Conservation (phyloP, 2,113 vertebrate genomes). For the Esox niger region DNA sequence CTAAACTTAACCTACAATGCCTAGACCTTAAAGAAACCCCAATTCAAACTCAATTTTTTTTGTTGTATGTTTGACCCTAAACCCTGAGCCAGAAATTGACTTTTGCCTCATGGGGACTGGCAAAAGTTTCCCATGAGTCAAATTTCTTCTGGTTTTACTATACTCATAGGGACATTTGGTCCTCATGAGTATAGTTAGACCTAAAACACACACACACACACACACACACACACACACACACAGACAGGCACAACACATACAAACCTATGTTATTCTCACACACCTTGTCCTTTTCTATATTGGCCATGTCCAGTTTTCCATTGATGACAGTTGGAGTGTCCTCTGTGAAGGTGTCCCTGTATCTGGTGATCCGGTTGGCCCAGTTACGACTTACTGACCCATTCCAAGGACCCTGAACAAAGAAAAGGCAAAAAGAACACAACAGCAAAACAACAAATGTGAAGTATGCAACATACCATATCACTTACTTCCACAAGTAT, state of each 20-base stretch:
- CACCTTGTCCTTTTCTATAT: constrained; percentile 77
- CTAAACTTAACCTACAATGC: too few species aligned
- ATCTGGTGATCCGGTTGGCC: constrained; percentile 80
- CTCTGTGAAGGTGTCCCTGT: constrained; percentile 74
- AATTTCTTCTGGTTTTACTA: too few species aligned
- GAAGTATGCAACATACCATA: not conserved
- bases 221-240: not conserved
- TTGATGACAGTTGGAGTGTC: constrained; percentile 76
- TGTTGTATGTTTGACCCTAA: too few species aligned
- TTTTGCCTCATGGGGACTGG: too few species aligned
- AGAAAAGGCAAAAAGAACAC: constrained; percentile 3
- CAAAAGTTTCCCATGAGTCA: too few species aligned
- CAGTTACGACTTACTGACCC: constrained; percentile 81
- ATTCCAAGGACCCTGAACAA: constrained; percentile 78
- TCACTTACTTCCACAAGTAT: not conserved
- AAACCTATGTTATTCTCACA: constrained; percentile 14
- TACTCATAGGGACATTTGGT: too few species aligned
- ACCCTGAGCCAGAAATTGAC: too few species aligned
- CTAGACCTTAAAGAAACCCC: too few species aligned
- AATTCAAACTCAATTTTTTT: too few species aligned
- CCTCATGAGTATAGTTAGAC: too few species aligned
- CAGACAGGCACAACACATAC: not conserved
- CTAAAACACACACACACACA: not conserved
- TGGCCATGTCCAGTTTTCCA: constrained; percentile 76
- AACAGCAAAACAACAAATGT: not conserved